Evolutionary conservation across 2,888 invertebrate species (phyloP), one percentile per base, ranked within the genome.

Genomic region (Stratiomys singularior): DNA sequence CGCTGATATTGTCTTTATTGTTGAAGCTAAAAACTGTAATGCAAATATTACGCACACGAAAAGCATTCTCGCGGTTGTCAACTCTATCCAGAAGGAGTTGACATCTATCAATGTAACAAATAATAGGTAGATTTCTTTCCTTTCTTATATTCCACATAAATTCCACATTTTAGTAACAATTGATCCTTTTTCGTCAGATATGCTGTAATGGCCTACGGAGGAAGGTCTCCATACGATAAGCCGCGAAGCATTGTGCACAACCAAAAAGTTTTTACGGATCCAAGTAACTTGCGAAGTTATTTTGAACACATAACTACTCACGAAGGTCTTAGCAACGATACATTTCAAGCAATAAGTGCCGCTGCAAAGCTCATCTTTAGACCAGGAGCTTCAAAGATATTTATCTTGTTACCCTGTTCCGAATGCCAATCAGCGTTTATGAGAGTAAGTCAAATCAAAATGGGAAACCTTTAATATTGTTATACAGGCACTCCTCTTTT

Each of bases 1-100:
- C 3, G 93, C 93, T 1, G 98, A 98, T 86, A 89, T 97, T 0
- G 94, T 97, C 76, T 95, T 98, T 85, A 91, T 98, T 76, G 90
- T 97, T 0, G 97, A 98, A 84, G 95, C 96, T 1, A 93, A 94
- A 81, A 88, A 89, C 4, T 97, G 97, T 85, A 97, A 97, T 87
- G 89, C 89, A 80, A 91, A 93, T 81, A 85, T 95, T 0, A 89
- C 90, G 47, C 89, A 89, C 78, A 89, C 88, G 76, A 92, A 91
- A 82, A 94, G 92, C 82, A 90, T 95, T 72, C 93, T 93, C 82
- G 87, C 90, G 3, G 88, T 96, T 56, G 86, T 94, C 0, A 89
- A 90, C 64, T 90, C 91, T 9, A 86, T 96, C 60, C 91, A 92
- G 81, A 92, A 91, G 81, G 94, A 94, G 83, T 85, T 96, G 47